Evolutionary conservation across 1,140 invertebrate genomes (phyloP), one percentile per base, ranked within the genome.

Genomic region (Octopus sinensis): DNA sequence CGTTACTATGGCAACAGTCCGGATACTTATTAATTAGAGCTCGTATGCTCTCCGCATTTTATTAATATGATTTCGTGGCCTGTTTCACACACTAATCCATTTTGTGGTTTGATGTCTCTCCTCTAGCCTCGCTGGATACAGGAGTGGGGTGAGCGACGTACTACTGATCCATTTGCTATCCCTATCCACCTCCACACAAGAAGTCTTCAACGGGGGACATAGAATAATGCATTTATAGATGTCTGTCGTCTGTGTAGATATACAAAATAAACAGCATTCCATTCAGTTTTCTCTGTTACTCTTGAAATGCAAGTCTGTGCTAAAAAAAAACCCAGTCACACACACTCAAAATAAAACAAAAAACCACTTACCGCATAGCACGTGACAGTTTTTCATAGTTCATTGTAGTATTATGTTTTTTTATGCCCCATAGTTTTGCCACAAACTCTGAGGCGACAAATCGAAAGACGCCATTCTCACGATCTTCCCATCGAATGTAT

Each of bases 361-460:
- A 71, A 4, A 71, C 54, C 13, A 71, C 81, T 80, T 91, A 96
- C 94, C 96, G 94, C 96, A 98, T 97, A 6, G 96, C 96, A 85
- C 96, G 90, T 90, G 95, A 96, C 82, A 97, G 93, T 91, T 98
- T 98, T 89, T 97, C 96, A 88, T 97, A 98, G 52, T 95, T 97
- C 96, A 97, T 97, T 88, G 95, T 94, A 68, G 94, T 93, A 88
- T 98, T 97, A 88, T 95, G 94, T 89, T 97, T 97, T 84, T 92
- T 86, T 51, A 93, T 93, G 0, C 96, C 96, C 96, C 96, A 97
- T 56, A 96, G 91, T 87, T 95, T 94, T 5, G 96, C 96, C 1
- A 97, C 95, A 87, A 95, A 94, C 84, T 97, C 96, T 53, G 95
- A 96, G 85, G 95, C 94, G 7, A 97, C 95, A 84, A 97, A 97